Evolutionary conservation across 2,888 invertebrate species (phyloP).

Genomic region (Biston stratarius): DNA sequence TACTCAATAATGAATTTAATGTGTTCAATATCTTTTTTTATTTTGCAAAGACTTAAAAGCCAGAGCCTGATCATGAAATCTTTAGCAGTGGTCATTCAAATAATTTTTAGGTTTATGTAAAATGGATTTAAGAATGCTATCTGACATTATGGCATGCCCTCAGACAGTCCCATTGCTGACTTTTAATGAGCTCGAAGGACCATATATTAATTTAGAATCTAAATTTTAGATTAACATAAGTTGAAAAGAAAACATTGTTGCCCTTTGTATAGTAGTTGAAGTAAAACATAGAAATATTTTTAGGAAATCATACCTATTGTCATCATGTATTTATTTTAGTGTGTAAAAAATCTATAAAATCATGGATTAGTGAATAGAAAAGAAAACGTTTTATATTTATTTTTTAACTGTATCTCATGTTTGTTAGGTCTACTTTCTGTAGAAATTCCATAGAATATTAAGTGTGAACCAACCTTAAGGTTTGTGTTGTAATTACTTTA

Average conservation of each 20-base stretch:
- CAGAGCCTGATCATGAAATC: background rate
- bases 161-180: background rate
- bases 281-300: slow-evolving; percentile 26
- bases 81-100: background rate
- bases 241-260: background rate
- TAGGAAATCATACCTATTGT: slow-evolving; percentile 38
- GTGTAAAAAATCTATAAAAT: slow-evolving; percentile 38
- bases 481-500: slow-evolving; percentile 12
- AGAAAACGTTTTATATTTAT: slow-evolving; percentile 19
- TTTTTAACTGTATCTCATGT: slow-evolving; percentile 11
- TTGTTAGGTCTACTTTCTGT: slow-evolving; percentile 22
- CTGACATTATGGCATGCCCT: no score
- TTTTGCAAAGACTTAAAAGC: background rate
- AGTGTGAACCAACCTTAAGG: background rate
- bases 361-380: slow-evolving; percentile 31
- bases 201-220: background rate
- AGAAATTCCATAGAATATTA: slow-evolving; percentile 27
- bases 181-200: slow-evolving; percentile 10
- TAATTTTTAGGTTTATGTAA: background rate
- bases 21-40: background rate
- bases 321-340: slow-evolving; percentile 49
- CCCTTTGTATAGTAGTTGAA: background rate
- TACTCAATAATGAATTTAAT: background rate
- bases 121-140: background rate
- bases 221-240: background rate